Conservation (phyloP, 1,140 invertebrate genomes). For the Heliothis subflexa region DNA sequence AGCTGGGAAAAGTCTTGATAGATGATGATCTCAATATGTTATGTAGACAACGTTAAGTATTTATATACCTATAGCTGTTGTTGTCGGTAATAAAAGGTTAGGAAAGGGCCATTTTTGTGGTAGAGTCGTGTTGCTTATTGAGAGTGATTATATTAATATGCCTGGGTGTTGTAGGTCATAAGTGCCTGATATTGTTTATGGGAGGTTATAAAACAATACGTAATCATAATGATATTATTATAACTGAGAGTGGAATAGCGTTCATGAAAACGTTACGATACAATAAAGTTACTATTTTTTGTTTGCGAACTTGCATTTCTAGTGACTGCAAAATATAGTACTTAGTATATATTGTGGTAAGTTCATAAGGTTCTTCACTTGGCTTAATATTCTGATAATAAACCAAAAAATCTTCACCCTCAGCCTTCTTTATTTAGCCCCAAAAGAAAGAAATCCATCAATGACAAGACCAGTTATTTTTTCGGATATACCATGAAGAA, state of each 20-base stretch:
- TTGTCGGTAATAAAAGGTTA: background rate
- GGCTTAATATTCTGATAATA: no score
- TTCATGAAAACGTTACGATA: background rate
- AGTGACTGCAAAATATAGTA: no score
- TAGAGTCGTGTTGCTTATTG: background rate
- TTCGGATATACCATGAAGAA: constrained; percentile 15
- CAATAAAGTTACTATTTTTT: no score
- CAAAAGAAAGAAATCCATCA: constrained; percentile 40
- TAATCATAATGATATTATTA: background rate
- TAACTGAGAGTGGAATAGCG: background rate
- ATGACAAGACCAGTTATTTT: constrained; percentile 34
- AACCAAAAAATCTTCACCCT: background rate
- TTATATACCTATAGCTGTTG: no score
- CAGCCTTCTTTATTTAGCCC: constrained; percentile 1
- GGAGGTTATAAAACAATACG: background rate
- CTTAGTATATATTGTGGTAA: no score
- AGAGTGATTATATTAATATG: constrained; percentile 13
- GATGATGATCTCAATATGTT: no score
- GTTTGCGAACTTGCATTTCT: background rate
- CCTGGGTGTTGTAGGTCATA: background rate
- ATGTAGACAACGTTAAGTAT: no score
- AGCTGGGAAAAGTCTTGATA: no score
- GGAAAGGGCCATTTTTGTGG: background rate
- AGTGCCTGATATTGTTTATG: background rate
- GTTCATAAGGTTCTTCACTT: no score